phyloP scores from a whole-genome alignment of 2,797 vertebrate species.

The Loriculus beryllinus region DNA sequence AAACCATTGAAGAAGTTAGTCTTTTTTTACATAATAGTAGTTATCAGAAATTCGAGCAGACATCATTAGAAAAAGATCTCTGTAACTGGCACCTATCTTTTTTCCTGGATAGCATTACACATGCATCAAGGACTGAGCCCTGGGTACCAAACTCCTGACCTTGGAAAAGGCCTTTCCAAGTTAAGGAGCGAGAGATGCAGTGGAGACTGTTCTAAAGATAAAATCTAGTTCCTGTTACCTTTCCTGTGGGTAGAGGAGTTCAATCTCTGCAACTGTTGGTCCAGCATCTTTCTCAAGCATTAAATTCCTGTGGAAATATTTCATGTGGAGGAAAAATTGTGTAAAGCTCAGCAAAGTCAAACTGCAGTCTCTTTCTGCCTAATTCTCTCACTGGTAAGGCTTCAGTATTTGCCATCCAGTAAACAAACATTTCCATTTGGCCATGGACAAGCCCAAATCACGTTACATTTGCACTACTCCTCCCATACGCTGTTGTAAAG shows the following conservation, averaged over 20 bases:
- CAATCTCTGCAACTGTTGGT: slow-evolving; percentile 26
- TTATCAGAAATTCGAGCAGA: slow-evolving; percentile 4
- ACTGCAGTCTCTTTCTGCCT: background rate
- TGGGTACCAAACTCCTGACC: background rate
- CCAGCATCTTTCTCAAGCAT: slow-evolving; percentile 35
- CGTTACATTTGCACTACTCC: background rate
- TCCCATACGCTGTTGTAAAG: background rate
- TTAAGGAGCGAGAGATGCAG: background rate
- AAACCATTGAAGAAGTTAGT: slow-evolving; percentile 48
- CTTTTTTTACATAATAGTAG: background rate
- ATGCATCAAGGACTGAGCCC: background rate
- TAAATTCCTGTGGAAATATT: slow-evolving; percentile 65
- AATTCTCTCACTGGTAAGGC: background rate
- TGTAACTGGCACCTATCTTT: background rate
- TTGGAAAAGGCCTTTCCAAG: background rate
- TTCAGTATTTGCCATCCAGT: background rate
- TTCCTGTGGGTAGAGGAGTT: slow-evolving; percentile 9
- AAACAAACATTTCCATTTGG: background rate
- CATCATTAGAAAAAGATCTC: background rate
- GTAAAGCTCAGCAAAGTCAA: slow-evolving; percentile 13
- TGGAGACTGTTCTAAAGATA: background rate
- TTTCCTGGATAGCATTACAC: background rate
- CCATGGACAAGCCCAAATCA: background rate
- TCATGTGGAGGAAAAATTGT: slow-evolving; percentile 34
- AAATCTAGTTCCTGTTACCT: slow-evolving; percentile 60